A percentile compares a stretch with the other conserved stretches of the same genome.
Evolutionary conservation across 2,888 invertebrate genomes (phyloP).

Genomic region (Sthenelais limicola): DNA sequence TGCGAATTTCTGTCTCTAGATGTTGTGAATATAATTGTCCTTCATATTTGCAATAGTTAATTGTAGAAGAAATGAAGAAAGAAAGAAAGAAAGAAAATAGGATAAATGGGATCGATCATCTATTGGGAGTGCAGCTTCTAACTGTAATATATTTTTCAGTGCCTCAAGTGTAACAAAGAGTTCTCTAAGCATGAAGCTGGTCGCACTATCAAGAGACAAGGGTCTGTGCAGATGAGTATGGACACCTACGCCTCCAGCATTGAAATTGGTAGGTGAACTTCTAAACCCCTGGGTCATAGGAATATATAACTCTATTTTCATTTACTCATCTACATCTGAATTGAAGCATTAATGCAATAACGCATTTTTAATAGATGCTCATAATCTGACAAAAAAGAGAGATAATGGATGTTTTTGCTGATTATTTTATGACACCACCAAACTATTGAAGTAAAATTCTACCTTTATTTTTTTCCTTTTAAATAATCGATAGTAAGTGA

Average conservation of each 20-base stretch:
- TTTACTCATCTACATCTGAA: neutral
- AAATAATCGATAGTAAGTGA: no score
- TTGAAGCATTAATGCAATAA: neutral
- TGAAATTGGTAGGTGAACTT: neutral
- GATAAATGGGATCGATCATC: no score
- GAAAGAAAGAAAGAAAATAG: no score
- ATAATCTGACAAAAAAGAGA: neutral
- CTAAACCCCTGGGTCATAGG: no score
- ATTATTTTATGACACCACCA: no score
- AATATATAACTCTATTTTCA: neutral
- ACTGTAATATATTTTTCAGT: constrained; percentile 5
- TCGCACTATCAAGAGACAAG: neutral
- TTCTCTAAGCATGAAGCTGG: constrained; percentile 8
- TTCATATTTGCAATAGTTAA: no score
- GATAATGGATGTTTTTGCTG: neutral
- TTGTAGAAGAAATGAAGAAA: no score
- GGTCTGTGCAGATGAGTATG: neutral
- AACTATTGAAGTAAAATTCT: no score
- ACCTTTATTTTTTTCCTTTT: no score
- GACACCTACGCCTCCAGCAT: constrained; percentile 3
- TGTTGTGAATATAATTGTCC: no score
- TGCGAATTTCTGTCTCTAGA: no score
- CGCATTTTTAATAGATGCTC: neutral
- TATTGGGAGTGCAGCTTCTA: no score
- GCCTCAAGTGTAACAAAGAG: constrained; percentile 27